Evolutionary conservation across 1,140 invertebrate genomes (phyloP).

Genomic region (Pseudoatta argentina): DNA sequence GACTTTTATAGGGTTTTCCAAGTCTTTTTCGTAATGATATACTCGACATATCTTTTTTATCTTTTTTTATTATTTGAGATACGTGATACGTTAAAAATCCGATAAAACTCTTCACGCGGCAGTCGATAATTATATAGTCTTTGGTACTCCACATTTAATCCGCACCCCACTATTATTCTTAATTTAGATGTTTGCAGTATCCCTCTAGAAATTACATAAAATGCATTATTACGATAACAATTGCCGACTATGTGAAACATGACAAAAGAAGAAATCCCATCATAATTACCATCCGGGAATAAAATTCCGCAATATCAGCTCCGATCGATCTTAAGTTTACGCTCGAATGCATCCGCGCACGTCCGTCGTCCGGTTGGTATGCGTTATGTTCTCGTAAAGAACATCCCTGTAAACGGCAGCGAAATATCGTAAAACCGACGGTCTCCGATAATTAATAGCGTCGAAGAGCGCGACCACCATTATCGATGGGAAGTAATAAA

Average conservation of each 20-base stretch:
- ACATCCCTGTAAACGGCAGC: slow-evolving; percentile 65
- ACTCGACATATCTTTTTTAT: too few species aligned
- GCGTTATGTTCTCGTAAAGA: slow-evolving; percentile 51
- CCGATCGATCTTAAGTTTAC: slow-evolving; percentile 71
- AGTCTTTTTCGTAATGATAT: too few species aligned
- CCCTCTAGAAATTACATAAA: slow-evolving; percentile 27
- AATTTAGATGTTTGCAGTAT: slow-evolving; percentile 42
- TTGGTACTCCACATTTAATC: slow-evolving; percentile 26
- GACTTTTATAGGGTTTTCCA: too few species aligned
- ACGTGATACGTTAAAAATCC: not conserved
- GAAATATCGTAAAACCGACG: slow-evolving; percentile 75
- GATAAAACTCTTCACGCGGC: slow-evolving; percentile 26
- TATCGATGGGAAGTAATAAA: slow-evolving; percentile 74
- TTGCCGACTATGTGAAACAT: not conserved
- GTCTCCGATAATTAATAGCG: slow-evolving; percentile 73
- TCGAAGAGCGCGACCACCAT: slow-evolving; percentile 48
- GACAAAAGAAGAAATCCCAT: slow-evolving; percentile 50
- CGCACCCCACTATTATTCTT: slow-evolving; percentile 22
- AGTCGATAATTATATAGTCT: slow-evolving; percentile 31
- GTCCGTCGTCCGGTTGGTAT: slow-evolving; percentile 69
- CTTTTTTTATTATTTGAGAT: not conserved
- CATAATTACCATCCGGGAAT: slow-evolving; percentile 53
- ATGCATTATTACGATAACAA: slow-evolving; percentile 35
- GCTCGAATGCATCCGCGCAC: slow-evolving; percentile 63
- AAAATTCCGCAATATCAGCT: slow-evolving; percentile 30